Evolutionary conservation across 1,140 invertebrate species (phyloP), one percentile per base, ranked within the genome.

Genomic region (Ips nitidus): DNA sequence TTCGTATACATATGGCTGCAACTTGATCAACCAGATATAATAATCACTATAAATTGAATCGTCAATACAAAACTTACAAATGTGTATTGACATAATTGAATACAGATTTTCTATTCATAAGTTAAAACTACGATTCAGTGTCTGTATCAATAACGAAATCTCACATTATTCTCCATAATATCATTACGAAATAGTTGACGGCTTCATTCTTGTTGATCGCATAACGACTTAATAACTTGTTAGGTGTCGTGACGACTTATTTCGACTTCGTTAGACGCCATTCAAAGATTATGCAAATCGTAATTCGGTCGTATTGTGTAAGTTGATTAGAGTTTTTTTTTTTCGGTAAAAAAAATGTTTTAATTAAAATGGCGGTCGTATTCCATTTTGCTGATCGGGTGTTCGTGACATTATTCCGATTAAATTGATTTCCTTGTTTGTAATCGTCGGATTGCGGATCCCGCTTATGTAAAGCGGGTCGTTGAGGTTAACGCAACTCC

Each of bases 341-440:
- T 22, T 22, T 22, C 22, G 6, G 45, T 8, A 50, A 50, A 50
- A 50, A 50, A 8, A 8, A 22, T 50, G 22, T 50, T 50, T 50
- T 50, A 50, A 50, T 50, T 50, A 50, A 50, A 50, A 50, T 50
- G 22, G 45, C 45, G 45, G 45, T 50, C 45, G 45, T 6, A 50
- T 50, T 50, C 45, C 45, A 50, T 50, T 50, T 8, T 8, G 45
- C 22, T 50, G 45, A 6, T 22, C 45, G 45, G 45, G 45, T 50
- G 45, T 50, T 50, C 45, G 45, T 50, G 45, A 50, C 45, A 50
- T 50, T 50, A 50, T 50, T 50, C 45, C 45, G 45, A 50, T 50
- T 50, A 50, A 50, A 50, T 50, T 50, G 45, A 50, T 50, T 50
- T 50, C 45, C 45, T 50, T 50, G 45, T 50, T 50, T 50, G 45